These are phyloP conservation scores for Bombylius major DNA, from an alignment of 2,888 invertebrate genomes.

Conservation along the genomic window DNA sequence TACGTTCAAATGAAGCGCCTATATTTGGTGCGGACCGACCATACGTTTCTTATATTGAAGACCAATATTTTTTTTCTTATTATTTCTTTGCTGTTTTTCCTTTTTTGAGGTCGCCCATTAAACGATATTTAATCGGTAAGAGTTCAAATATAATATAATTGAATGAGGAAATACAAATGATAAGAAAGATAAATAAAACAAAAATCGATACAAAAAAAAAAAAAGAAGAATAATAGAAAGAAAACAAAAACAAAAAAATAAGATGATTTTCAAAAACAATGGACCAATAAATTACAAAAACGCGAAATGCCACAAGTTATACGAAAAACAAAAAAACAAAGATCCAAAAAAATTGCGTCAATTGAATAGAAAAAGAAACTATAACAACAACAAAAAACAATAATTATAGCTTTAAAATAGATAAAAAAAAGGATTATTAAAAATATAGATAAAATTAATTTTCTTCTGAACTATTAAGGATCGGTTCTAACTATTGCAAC, in stretches of 20 bases:
- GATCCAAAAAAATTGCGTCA: background rate
- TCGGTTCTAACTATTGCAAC: no score
- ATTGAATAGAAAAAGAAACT: background rate
- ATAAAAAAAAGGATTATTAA: no score
- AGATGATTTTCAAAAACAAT: slow-evolving; percentile 14
- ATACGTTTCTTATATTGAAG: slow-evolving; percentile 7
- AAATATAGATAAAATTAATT: no score
- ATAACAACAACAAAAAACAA: no score
- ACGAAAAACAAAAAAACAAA: no score
- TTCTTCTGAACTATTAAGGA: no score
- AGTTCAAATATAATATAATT: slow-evolving; percentile 3
- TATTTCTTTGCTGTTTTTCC: no score
- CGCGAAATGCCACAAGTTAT: background rate
- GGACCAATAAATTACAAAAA: slow-evolving; percentile 16
- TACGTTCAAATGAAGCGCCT: no score
- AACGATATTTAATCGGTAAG: slow-evolving; percentile 19
- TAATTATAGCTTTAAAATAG: no score
- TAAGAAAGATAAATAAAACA: background rate
- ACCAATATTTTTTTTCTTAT: slow-evolving; percentile 2
- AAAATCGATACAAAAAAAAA: background rate
- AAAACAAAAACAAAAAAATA: background rate
- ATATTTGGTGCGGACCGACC: no score
- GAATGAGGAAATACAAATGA: background rate
- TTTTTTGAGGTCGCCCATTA: slow-evolving; percentile 11
- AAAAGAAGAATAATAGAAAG: background rate